Percentiles rank a stretch among this genome's conserved stretches.
phyloP scores from a whole-genome alignment of 2,113 vertebrate species.

The Cacatua alba region DNA sequence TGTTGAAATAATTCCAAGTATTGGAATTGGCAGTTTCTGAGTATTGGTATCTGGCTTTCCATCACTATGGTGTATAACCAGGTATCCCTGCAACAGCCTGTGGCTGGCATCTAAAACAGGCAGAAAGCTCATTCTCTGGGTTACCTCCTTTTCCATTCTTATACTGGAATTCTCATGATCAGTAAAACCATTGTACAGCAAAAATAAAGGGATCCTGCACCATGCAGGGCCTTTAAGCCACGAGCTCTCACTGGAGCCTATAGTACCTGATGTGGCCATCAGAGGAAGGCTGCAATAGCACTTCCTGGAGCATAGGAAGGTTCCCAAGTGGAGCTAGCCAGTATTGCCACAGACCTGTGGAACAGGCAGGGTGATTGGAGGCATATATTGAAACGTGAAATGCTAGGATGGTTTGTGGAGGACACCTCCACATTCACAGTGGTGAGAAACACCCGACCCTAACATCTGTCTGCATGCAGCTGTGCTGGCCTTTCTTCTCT shows the following conservation, averaged over 20 bases:
- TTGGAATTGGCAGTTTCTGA: not conserved
- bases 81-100: not conserved
- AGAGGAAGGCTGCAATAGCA: not conserved
- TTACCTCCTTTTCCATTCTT: not conserved
- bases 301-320: not conserved
- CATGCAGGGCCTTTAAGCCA: not conserved
- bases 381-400: not conserved
- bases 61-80: not conserved
- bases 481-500: not conserved
- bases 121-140: not conserved
- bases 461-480: not conserved
- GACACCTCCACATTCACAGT: not conserved
- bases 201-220: not conserved
- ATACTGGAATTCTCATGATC: not conserved
- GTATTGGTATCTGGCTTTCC: not conserved
- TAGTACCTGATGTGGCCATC: fast-evolving
- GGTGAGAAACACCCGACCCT: fast-evolving
- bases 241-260: fast-evolving
- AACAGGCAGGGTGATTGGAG: not conserved
- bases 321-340: not conserved
- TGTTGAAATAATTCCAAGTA: not conserved
- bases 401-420: not conserved
- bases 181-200: fast-evolving
- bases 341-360: not conserved
- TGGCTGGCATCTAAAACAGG: not conserved